A percentile compares a stretch with the other conserved stretches of the same genome.
These are phyloP conservation scores for Lithophane socia DNA, from an alignment of 2,888 invertebrate genomes.

Conservation along the genomic window DNA sequence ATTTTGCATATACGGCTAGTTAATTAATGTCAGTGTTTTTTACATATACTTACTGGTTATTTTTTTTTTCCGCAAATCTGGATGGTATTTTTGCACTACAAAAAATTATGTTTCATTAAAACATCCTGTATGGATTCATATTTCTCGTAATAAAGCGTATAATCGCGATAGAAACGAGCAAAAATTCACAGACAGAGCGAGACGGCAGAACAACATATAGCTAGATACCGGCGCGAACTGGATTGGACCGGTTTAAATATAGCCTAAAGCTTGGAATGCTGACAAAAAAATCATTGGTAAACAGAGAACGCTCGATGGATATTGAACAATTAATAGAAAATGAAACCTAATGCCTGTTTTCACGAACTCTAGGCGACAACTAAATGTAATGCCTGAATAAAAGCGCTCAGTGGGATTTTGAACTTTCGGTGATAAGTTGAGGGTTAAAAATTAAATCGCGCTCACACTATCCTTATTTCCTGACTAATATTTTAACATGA, in stretches of 20 bases:
- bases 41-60: no score
- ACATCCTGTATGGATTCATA: neutral
- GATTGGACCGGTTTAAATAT: conserved; percentile 66
- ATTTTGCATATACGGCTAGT: neutral
- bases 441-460: neutral
- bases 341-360: no score
- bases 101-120: neutral
- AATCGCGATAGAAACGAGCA: neutral
- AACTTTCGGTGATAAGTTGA: neutral
- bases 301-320: conserved; percentile 1
- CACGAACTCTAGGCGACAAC: neutral
- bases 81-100: neutral
- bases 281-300: conserved; percentile 57
- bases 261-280: conserved; percentile 48
- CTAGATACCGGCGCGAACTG: conserved; percentile 32
- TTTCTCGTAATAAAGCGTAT: neutral
- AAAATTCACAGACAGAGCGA: conserved; percentile 48
- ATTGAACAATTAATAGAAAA: neutral
- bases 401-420: neutral
- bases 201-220: conserved; percentile 21
- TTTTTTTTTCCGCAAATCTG: neutral
- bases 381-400: neutral
- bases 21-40: neutral
- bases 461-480: no score
- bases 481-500: no score